These are phyloP conservation scores for Chitala chitala DNA, from an alignment of 2,113 vertebrate genomes.

Conservation along the genomic window DNA sequence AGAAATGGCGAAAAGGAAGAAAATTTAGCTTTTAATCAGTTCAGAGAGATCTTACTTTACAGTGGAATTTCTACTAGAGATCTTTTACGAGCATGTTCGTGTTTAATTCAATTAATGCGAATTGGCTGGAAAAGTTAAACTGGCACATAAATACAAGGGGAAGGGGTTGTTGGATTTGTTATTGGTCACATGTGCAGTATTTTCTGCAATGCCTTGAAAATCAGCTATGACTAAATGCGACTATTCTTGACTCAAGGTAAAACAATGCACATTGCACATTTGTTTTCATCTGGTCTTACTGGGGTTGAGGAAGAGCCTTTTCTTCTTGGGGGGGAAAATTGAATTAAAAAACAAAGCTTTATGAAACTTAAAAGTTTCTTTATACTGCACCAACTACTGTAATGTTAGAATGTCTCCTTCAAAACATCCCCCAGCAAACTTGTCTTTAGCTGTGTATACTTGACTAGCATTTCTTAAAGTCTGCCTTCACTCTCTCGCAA, in stretches of 20 bases:
- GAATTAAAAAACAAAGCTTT: slow-evolving; percentile 64
- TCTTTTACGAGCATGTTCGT: background rate
- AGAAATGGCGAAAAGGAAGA: too few relatives aligned
- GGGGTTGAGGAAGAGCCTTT: slow-evolving; percentile 69
- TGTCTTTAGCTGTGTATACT: slow-evolving; percentile 72
- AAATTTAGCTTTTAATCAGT: too few relatives aligned
- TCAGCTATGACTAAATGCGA: slow-evolving; percentile 39
- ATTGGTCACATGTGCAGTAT: slow-evolving; percentile 40
- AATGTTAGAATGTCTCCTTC: slow-evolving; percentile 76
- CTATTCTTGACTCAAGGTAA: slow-evolving; percentile 38
- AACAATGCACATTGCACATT: slow-evolving; percentile 29
- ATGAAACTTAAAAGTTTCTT: slow-evolving; percentile 66
- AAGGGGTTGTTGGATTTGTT: slow-evolving; percentile 28
- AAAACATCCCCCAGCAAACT: slow-evolving; percentile 68
- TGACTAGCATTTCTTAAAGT: slow-evolving; percentile 73
- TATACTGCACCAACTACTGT: slow-evolving; percentile 67
- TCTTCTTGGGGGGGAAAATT: slow-evolving; percentile 36
- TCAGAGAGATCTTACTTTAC: too few relatives aligned
- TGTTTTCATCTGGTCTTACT: slow-evolving; percentile 65
- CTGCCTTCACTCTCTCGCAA: slow-evolving; percentile 77
- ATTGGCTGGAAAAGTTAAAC: slow-evolving; percentile 36
- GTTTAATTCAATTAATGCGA: slow-evolving; percentile 20
- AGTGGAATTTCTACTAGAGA: too few relatives aligned
- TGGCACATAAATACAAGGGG: slow-evolving; percentile 41
- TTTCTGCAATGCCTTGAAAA: slow-evolving; percentile 51